Conservation (phyloP, 2,888 invertebrate genomes). For the Stegophylla sp. region DNA sequence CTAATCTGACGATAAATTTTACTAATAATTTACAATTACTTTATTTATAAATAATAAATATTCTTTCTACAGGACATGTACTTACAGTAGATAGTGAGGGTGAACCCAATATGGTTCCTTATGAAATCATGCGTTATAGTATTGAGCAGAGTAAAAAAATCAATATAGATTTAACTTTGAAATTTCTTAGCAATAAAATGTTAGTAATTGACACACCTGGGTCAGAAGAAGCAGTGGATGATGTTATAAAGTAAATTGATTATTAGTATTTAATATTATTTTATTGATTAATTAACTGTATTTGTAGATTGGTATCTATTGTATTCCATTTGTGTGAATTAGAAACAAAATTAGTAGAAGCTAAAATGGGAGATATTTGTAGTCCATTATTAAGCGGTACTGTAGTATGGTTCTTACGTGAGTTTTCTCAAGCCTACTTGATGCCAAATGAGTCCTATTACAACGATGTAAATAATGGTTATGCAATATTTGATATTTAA, state of each 20-base stretch:
- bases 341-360: conserved; percentile 76
- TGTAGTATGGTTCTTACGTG: conserved; percentile 79
- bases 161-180: conserved; percentile 67
- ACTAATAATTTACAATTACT: not conserved
- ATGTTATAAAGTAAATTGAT: conserved; percentile 68
- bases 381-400: conserved; percentile 82
- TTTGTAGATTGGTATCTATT: conserved; percentile 71
- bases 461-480: conserved; percentile 66
- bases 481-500: conserved; percentile 61
- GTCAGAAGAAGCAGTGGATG: conserved; percentile 68
- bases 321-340: conserved; percentile 78
- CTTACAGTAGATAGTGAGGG: conserved; percentile 74
- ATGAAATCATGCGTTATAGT: conserved; percentile 73
- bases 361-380: conserved; percentile 72
- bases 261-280: not conserved
- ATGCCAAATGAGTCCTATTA: conserved; percentile 71
- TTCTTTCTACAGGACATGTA: conserved; percentile 69
- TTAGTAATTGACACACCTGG: conserved; percentile 64
- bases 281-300: not conserved
- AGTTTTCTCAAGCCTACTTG: conserved; percentile 74
- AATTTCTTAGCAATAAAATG: conserved; percentile 66
- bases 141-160: conserved; percentile 67
- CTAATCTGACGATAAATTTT: conserved; percentile 15
- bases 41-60: not conserved
- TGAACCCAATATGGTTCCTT: conserved; percentile 73